These are phyloP conservation scores for Ametastegia equiseti DNA, from an alignment of 2,888 invertebrate species.

Conservation along the genomic window DNA sequence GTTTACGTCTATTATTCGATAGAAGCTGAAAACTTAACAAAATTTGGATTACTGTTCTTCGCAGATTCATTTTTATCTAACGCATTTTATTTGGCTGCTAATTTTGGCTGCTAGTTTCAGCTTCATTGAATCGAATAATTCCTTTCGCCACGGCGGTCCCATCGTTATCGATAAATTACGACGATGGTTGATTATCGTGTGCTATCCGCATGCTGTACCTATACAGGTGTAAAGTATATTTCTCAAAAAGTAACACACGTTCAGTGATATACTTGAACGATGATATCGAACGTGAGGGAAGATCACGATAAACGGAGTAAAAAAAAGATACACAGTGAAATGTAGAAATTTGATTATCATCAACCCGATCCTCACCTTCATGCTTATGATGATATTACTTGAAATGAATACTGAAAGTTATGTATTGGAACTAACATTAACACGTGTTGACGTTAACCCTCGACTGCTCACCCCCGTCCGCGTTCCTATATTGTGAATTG, in stretches of 20 bases:
- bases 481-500: constrained; percentile 43
- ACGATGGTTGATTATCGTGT: background rate
- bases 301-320: background rate
- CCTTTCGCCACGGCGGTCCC: background rate
- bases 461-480: constrained; percentile 15
- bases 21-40: too few species aligned
- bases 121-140: too few species aligned
- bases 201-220: background rate
- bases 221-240: background rate
- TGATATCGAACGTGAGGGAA: background rate
- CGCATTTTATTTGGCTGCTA: too few species aligned
- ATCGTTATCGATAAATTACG: background rate
- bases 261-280: background rate
- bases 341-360: background rate
- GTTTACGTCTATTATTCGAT: too few species aligned
- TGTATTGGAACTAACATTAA: constrained; percentile 36
- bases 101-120: too few species aligned
- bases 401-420: background rate
- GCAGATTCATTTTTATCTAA: too few species aligned
- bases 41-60: too few species aligned
- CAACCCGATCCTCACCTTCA: background rate
- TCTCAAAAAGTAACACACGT: too few species aligned
- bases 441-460: constrained; percentile 45
- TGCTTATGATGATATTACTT: too few species aligned
- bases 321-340: background rate